Evolutionary conservation across 1,140 invertebrate genomes (phyloP), one percentile per base, ranked within the genome.

Genomic region (Drosophila pectinifera): DNA sequence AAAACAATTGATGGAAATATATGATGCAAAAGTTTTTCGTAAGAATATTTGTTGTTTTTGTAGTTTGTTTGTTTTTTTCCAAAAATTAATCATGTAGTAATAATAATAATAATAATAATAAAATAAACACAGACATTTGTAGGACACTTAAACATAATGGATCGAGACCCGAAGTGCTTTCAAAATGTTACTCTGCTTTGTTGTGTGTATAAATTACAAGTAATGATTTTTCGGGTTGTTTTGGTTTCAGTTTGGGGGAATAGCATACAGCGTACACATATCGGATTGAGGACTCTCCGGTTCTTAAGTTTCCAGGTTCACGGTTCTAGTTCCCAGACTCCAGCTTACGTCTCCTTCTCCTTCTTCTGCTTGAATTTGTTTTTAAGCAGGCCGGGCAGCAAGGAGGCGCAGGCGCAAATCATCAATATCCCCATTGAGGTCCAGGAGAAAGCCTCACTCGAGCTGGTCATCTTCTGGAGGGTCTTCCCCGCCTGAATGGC

Each of bases 401-500:
- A 92, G 7, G 98, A 98, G 0, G 99, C 77, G 6, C 96, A 64
- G 28, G 96, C 96, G 92, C 98, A 97, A 5, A 95, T 70, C 41
- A 93, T 95, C 3, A 99, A 93, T 8, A 98, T 92, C 6, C 95
- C 92, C 26, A 99, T 93, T 24, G 98, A 98, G 8, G 94, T 96
- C 95, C 96, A 97, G 0, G 98, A 98, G 93, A 98, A 96, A 5
- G 97, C 96, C 80, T 97, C 97, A 78, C 95, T 95, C 0, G 97
- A 97, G 7, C 97, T 98, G 4, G 97, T 97, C 90, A 99, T 94
- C 68, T 98, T 95, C 75, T 99, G 96, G 18, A 99, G 93, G 1
- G 98, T 99, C 86, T 97, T 98, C 18, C 99, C 99, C 41, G 98
- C 98, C 94, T 99, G 98, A 80, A 99, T 99, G 1, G 98, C 98